Base-by-base conservation (phyloP, 1,140 invertebrate species). In the Ridgeia piscesae region DNA sequence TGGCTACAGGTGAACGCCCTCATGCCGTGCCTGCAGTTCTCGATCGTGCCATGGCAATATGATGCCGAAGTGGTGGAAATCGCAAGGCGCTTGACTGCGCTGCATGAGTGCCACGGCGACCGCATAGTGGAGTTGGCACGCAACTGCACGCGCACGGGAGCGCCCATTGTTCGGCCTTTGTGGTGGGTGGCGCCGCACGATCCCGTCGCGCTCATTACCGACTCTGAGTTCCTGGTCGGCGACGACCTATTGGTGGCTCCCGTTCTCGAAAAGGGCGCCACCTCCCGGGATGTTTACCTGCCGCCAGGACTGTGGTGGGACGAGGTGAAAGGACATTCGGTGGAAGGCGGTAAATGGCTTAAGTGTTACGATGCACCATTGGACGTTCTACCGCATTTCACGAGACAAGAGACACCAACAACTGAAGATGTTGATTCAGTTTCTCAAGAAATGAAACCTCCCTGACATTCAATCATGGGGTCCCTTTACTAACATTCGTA, bases 1-100 rank as follows among this genome's bases (percentile, higher is more conserved):
- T 99, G 98, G 98, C 95, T 98, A 34, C 98, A 99, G 95, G 97
- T 95, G 1, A 98, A 98, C 93, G 97, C 97, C 0, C 98, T 99
- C 94, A 97, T 99, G 97, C 98, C 98, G 0, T 96, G 97, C 0
- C 96, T 99, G 94, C 98, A 99, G 95, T 98, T 98, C 95, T 99
- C 98, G 1, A 97, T 97, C 93, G 97, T 97, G 0, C 98, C 98
- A 0, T 99, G 98, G 98, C 97, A 98, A 92, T 99, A 97, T 95
- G 97, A 98, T 94, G 94, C 97, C 4, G 97, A 98, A 96, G 97
- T 96, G 8, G 93, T 98, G 1, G 94, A 96, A n/a, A 92, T 93
- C 90, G 89, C 92, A 1, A 48, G 58, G 48, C 92, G 92, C 35
- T 92, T 93, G 92, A 17, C 77, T 4, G 89, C 48, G 33, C 93